Evolutionary conservation across 35 echinoderm and acorn worm genomes (phyloP).

Genomic region (Nesometra sesokonis): DNA sequence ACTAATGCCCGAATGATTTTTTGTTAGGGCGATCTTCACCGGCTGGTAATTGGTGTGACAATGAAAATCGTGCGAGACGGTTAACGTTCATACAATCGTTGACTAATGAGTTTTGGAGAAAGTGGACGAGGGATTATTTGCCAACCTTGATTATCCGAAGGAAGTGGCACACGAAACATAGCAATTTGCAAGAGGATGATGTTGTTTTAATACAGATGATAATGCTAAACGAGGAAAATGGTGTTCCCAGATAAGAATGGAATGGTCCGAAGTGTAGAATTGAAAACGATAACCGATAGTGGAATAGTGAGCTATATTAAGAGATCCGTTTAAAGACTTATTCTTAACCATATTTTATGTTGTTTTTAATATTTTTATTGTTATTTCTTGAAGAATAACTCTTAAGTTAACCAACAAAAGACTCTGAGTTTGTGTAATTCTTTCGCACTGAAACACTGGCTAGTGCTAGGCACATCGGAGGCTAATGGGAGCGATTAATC

Average conservation of each 20-base stretch:
- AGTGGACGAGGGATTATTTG: not conserved
- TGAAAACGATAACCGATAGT: not conserved
- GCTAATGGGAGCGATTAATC: too few relatives aligned
- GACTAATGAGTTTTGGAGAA: not conserved
- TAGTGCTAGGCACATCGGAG: too few relatives aligned
- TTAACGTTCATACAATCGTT: not conserved
- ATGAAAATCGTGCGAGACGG: not conserved
- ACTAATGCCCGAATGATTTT: too few relatives aligned
- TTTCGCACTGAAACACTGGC: too few relatives aligned
- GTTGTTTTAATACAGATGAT: constrained; percentile 8
- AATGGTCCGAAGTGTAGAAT: not conserved
- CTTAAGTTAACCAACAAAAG: too few relatives aligned
- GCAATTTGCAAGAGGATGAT: constrained; percentile 9
- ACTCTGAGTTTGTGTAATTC: too few relatives aligned
- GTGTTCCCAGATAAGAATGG: not conserved
- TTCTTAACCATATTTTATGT: too few relatives aligned
- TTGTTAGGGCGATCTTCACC: too few relatives aligned
- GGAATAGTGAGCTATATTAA: not conserved
- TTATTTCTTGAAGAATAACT: too few relatives aligned
- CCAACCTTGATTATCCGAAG: not conserved
- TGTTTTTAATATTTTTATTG: too few relatives aligned
- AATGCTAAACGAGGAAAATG: constrained; percentile 5
- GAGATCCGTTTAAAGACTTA: not conserved
- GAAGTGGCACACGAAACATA: not conserved
- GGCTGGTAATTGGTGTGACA: too few relatives aligned